Percentiles rank a stretch among this genome's conserved stretches.
Evolutionary conservation across 1,140 invertebrate species (phyloP).

Genomic region (Caenorhabditis latens): DNA sequence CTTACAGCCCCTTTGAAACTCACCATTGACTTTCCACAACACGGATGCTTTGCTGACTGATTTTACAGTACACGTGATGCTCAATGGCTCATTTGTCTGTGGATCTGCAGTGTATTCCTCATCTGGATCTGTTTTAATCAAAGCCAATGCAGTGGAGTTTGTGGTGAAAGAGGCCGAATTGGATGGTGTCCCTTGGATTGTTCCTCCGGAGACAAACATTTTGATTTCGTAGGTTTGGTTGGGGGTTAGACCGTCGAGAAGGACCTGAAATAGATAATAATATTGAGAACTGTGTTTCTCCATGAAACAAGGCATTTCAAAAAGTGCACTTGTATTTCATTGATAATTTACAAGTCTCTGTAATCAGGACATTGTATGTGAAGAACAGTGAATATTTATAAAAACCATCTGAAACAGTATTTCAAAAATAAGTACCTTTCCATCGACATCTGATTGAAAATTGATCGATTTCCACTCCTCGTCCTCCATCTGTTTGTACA

Average conservation of each 20-base stretch:
- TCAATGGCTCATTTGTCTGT: conserved; percentile 43
- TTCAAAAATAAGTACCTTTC: conserved; percentile 19
- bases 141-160: conserved; percentile 9
- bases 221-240: conserved; percentile 28
- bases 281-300: neutral
- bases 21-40: conserved; percentile 53
- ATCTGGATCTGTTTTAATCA: conserved; percentile 25
- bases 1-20: neutral
- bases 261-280: neutral
- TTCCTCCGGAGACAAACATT: neutral
- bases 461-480: neutral
- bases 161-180: conserved; percentile 9
- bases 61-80: conserved; percentile 7
- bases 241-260: conserved; percentile 49
- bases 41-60: conserved; percentile 45
- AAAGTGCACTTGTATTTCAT: too few species aligned
- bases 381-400: neutral
- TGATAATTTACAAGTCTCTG: too few species aligned
- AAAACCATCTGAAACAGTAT: neutral
- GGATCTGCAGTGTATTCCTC: conserved; percentile 39
- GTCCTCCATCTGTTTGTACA: conserved; percentile 38
- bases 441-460: conserved; percentile 46
- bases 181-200: conserved; percentile 18
- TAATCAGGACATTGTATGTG: too few species aligned
- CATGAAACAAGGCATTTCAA: too few species aligned